phyloP scores from a whole-genome alignment of 2,888 invertebrate genomes.

The Andricus quercusramuli region DNA sequence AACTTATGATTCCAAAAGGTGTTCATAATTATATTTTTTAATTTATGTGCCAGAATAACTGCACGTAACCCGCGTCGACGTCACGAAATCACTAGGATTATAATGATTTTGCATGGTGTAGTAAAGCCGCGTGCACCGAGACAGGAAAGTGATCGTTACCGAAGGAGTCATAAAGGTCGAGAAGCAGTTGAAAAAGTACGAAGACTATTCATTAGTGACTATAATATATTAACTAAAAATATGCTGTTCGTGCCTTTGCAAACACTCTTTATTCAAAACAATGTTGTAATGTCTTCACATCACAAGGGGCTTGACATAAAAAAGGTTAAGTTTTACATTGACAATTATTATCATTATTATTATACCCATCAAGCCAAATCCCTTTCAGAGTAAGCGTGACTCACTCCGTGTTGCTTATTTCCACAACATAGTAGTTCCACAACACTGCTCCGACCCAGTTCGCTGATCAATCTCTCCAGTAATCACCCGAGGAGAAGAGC shows the following conservation, averaged over 20 bases:
- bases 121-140: conserved; percentile 56
- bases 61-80: conserved; percentile 24
- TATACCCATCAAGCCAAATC: too few relatives aligned
- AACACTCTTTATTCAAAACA: background rate
- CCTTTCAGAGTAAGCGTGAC: too few relatives aligned
- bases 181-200: conserved; percentile 49
- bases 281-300: background rate
- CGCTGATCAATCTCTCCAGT: too few relatives aligned
- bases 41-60: conserved; percentile 10
- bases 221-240: conserved; percentile 1
- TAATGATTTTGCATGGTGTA: conserved; percentile 51
- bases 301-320: background rate
- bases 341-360: background rate
- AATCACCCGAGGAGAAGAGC: too few relatives aligned
- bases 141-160: conserved; percentile 60
- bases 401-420: too few relatives aligned
- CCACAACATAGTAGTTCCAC: too few relatives aligned
- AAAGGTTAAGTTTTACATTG: background rate
- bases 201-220: conserved; percentile 23
- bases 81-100: conserved; percentile 36
- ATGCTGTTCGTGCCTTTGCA: background rate
- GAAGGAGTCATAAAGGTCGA: conserved; percentile 53
- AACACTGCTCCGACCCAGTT: too few relatives aligned
- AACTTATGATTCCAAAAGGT: background rate
- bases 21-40: background rate